Evolutionary conservation across 1,140 invertebrate genomes (phyloP).

Genomic region (Spodoptera litura): DNA sequence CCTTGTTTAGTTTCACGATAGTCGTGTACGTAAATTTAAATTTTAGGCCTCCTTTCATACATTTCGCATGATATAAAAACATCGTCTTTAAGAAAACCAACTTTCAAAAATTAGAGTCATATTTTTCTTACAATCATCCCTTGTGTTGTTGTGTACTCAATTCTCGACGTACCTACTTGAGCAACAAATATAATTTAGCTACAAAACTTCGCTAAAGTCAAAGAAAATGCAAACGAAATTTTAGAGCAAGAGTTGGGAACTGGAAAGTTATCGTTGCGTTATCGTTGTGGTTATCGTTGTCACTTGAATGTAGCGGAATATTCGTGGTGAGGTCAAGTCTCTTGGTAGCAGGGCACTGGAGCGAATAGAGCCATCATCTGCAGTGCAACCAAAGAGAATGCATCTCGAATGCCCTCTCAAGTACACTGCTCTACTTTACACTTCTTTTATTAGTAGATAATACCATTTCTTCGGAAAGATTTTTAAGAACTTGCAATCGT

Average conservation of each 20-base stretch:
- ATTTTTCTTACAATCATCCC: too few relatives aligned
- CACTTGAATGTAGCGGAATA: conserved; percentile 22
- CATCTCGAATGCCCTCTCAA: background rate
- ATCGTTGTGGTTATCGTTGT: conserved; percentile 24
- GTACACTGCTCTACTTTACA: conserved; percentile 25
- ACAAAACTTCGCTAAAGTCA: background rate
- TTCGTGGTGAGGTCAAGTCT: conserved; percentile 25
- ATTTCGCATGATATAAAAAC: too few relatives aligned
- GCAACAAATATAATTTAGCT: too few relatives aligned
- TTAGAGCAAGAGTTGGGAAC: background rate
- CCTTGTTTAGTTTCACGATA: too few relatives aligned
- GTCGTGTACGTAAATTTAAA: too few relatives aligned
- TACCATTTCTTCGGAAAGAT: too few relatives aligned
- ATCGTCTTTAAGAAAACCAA: too few relatives aligned
- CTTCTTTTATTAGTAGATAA: background rate
- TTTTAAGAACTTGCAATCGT: too few relatives aligned
- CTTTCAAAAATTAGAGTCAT: too few relatives aligned
- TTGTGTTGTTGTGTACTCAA: too few relatives aligned
- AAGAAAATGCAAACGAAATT: conserved; percentile 13
- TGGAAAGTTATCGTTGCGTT: conserved; percentile 9
- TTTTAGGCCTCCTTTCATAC: too few relatives aligned
- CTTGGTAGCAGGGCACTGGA: conserved; percentile 14
- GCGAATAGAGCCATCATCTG: conserved; percentile 46
- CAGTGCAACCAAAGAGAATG: conserved; percentile 28
- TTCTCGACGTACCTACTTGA: too few relatives aligned